Evolutionary conservation across 2,888 invertebrate species (phyloP), one percentile per base, ranked within the genome.

Genomic region (Cerceris rybyensis): DNA sequence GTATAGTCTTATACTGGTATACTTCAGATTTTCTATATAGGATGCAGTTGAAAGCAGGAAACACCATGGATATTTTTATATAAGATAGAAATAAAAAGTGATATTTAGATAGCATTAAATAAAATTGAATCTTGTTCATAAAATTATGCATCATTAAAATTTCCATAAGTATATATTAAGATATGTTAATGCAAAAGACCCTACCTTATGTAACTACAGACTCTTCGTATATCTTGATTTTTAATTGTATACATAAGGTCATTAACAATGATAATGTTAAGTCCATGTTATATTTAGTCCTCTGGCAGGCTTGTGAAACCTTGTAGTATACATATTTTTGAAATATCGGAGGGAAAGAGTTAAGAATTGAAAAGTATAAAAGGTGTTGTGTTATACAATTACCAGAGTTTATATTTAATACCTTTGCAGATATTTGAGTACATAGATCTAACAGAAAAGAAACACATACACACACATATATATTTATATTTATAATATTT

Each of bases 261-360:
- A 64, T 69, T 66, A 52, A 73, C 28, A 74, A 70, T 42, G 67
- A 70, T 70, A 68, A 65, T 39, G 52, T 65, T 63, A 70, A 69
- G 58, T 75, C 55, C 17, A 69, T 16, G 49, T 74, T 76, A 70
- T 70, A 71, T 60, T 72, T 70, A 65, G 55, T 74, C 65, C 70
- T 60, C 68, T 74, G 63, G 39, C 69, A 66, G 63, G 75, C 59
- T 70, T 65, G 64, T 60, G 74, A 46, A 65, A 78, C 59, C 61
- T 78, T 65, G 68, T 70, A 75, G 66, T 50, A 69, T 70, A 50
- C 70, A 58, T 73, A 73, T 74, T 42, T 65, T 54, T 73, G 43
- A 65, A 52, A 65, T 65, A 49, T 83, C 69, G 49, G 75, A 82
- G 79, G 78, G 83, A 85, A 85, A 85, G 85, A 85, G 78, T 85